A percentile compares a stretch with the other conserved stretches of the same genome.
Conservation (phyloP, 92 coral and sea anemone species). For the Nematostella vectensis region DNA sequence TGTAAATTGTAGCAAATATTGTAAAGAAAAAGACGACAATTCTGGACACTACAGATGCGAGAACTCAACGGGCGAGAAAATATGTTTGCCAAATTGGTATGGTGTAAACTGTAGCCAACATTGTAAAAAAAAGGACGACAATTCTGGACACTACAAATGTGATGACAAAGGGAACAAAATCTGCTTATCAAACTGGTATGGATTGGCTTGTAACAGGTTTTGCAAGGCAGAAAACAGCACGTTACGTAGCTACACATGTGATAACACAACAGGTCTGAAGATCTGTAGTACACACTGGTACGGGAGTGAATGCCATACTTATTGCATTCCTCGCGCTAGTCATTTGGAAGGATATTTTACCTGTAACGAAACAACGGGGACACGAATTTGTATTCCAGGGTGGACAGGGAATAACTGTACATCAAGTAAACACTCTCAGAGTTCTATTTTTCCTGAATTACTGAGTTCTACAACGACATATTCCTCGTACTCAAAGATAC, state of each 20-base stretch:
- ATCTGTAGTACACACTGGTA: slow-evolving; percentile 29
- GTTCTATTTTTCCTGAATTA: no score
- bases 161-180: slow-evolving; percentile 30
- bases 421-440: slow-evolving; percentile 1
- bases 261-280: slow-evolving; percentile 27
- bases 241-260: slow-evolving; percentile 28
- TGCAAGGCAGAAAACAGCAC: slow-evolving; percentile 27
- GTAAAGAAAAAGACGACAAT: slow-evolving; percentile 30
- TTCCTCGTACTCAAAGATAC: not conserved
- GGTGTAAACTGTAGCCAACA: slow-evolving; percentile 37
- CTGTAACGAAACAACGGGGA: slow-evolving; percentile 28
- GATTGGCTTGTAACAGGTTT: slow-evolving; percentile 46
- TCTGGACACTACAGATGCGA: slow-evolving; percentile 57
- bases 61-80: slow-evolving; percentile 19
- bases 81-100: slow-evolving; percentile 50
- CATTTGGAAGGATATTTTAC: slow-evolving; percentile 25
- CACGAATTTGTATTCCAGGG: slow-evolving; percentile 15
- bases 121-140: slow-evolving; percentile 29
- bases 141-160: slow-evolving; percentile 30
- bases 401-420: slow-evolving; percentile 56
- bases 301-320: slow-evolving; percentile 32
- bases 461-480: not conserved
- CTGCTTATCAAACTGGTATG: slow-evolving; percentile 59
- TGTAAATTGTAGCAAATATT: slow-evolving; percentile 39
- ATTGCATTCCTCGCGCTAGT: slow-evolving; percentile 6